These are phyloP conservation scores for Pygoscelis antarcticus DNA, from an alignment of 2,113 vertebrate species.

Conservation along the genomic window DNA sequence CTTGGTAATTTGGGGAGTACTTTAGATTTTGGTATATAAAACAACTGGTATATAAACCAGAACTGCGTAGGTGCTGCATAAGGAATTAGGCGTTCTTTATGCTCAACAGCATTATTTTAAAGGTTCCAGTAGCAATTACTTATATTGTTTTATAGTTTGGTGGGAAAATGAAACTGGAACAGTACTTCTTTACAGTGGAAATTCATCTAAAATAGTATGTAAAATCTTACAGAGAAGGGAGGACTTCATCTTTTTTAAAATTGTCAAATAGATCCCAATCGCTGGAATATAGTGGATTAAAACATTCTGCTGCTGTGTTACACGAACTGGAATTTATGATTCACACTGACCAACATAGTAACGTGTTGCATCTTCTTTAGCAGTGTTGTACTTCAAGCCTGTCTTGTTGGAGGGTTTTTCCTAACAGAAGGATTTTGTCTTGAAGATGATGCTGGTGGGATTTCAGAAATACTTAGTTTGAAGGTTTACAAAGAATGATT, in stretches of 20 bases:
- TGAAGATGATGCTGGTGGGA: background rate
- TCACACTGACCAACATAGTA: accelerated
- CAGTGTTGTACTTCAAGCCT: background rate
- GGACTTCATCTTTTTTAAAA: background rate
- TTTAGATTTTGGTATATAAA: background rate
- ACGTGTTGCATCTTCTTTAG: background rate
- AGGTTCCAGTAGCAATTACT: background rate
- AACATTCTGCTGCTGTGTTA: background rate
- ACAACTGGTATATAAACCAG: background rate
- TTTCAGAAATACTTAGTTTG: background rate
- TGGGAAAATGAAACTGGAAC: background rate
- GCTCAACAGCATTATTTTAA: background rate
- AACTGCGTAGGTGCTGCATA: background rate
- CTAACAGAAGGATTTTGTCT: background rate
- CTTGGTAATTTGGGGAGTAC: background rate
- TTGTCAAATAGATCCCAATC: background rate
- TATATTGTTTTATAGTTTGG: background rate
- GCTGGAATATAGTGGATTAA: background rate
- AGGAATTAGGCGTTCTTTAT: background rate
- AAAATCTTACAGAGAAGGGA: background rate
- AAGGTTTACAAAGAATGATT: background rate
- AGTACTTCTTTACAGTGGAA: background rate
- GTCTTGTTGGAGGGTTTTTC: background rate
- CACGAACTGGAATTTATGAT: background rate
- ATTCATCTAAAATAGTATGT: background rate